Percentiles rank a stretch among this genome's conserved stretches.
phyloP scores from a whole-genome alignment of 2,888 invertebrate species.

The Luperina testacea region DNA sequence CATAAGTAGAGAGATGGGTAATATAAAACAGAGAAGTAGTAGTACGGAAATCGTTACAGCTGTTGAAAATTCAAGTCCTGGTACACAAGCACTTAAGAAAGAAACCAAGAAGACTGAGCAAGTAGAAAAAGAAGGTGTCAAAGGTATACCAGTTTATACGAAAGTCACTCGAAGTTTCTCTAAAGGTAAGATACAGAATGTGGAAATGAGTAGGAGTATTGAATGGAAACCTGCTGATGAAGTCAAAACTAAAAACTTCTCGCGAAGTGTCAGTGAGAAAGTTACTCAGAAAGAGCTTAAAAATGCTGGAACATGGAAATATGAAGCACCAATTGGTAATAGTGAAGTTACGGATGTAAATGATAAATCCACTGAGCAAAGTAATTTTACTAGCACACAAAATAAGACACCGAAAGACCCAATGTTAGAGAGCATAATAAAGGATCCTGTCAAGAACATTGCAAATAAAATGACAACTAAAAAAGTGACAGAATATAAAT shows the following conservation, averaged over 20 bases:
- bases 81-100: slow-evolving; percentile 21
- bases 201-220: slow-evolving; percentile 53
- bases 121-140: slow-evolving; percentile 47
- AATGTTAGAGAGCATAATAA: slow-evolving; percentile 25
- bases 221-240: slow-evolving; percentile 53
- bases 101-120: slow-evolving; percentile 56
- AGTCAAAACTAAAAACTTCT: slow-evolving; percentile 30
- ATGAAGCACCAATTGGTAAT: neutral
- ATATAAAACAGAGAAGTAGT: slow-evolving; percentile 32
- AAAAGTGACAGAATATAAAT: slow-evolving; percentile 40
- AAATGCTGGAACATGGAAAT: slow-evolving; percentile 18
- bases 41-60: slow-evolving; percentile 19
- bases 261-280: slow-evolving; percentile 53
- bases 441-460: slow-evolving; percentile 40
- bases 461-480: slow-evolving; percentile 24
- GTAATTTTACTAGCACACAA: neutral
- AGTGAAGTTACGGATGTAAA: slow-evolving; percentile 10
- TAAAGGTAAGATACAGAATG: slow-evolving; percentile 53
- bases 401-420: slow-evolving; percentile 17
- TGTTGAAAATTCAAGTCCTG: slow-evolving; percentile 30
- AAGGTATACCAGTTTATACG: slow-evolving; percentile 52
- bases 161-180: slow-evolving; percentile 53
- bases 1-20: slow-evolving; percentile 57
- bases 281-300: slow-evolving; percentile 43
- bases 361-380: neutral